phyloP scores from a whole-genome alignment of 2,113 vertebrate genomes.

The Rynchops niger region DNA sequence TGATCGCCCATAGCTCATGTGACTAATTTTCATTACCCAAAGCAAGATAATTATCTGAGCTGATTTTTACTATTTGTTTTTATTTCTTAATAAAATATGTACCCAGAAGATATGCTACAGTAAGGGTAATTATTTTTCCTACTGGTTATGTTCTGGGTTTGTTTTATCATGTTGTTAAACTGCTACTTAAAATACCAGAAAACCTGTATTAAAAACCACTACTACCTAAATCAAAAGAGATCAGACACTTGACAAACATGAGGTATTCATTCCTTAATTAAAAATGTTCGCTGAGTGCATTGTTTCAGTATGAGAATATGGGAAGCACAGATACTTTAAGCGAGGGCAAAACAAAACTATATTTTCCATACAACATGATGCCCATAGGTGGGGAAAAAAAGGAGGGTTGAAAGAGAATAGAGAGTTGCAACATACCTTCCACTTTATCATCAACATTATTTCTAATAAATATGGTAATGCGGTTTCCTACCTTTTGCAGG shows the following conservation, averaged over 20 bases:
- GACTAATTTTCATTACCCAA: not conserved
- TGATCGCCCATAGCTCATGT: not conserved
- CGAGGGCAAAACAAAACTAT: fast-evolving
- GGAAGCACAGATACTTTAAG: not conserved
- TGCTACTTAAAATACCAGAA: not conserved
- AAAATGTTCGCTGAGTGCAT: not conserved
- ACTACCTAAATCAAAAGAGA: not conserved
- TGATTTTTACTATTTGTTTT: constrained; percentile 25
- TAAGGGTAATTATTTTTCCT: constrained; percentile 37
- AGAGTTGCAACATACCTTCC: not conserved
- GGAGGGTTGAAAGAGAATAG: not conserved
- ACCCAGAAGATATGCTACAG: not conserved
- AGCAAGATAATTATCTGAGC: not conserved
- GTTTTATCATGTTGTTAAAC: not conserved
- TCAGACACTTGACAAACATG: not conserved
- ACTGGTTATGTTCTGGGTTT: not conserved
- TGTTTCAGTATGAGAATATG: not conserved
- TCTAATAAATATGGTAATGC: not conserved
- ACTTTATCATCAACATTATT: not conserved
- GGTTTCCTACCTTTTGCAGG: not conserved
- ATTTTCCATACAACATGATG: not conserved
- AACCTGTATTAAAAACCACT: not conserved
- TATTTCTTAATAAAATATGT: constrained; percentile 51
- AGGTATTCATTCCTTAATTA: not conserved
- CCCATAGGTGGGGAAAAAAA: not conserved